These are phyloP conservation scores for Liasis olivaceus DNA, from an alignment of 2,797 vertebrate genomes.

Conservation along the genomic window DNA sequence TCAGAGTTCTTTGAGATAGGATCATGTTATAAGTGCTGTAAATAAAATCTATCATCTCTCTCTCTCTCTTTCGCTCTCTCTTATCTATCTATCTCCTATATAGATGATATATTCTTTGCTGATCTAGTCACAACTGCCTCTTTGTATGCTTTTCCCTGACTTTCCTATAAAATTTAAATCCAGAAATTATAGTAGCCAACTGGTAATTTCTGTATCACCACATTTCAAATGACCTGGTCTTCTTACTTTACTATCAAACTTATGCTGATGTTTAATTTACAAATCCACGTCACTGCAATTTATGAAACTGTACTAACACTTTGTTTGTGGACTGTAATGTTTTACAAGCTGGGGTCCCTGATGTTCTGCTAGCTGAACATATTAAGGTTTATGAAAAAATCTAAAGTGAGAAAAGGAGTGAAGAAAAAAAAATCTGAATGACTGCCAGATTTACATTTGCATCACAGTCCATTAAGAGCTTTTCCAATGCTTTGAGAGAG, in stretches of 20 bases:
- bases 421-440: neutral
- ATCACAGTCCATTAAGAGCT: neutral
- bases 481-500: neutral
- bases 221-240: neutral
- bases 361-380: neutral
- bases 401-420: neutral
- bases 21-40: neutral
- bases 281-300: neutral
- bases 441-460: neutral
- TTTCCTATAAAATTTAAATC: neutral
- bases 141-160: neutral
- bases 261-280: neutral
- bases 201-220: neutral
- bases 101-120: neutral
- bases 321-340: neutral
- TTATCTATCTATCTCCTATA: no score
- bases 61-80: neutral
- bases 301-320: neutral
- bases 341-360: neutral
- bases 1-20: neutral
- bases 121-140: neutral
- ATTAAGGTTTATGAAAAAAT: neutral
- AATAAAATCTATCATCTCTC: neutral
- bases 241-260: neutral
- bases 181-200: neutral